Percentiles rank a stretch among this genome's conserved stretches.
Evolutionary conservation across 2,888 invertebrate genomes (phyloP).

Genomic region (Drosophila acutilabella): DNA sequence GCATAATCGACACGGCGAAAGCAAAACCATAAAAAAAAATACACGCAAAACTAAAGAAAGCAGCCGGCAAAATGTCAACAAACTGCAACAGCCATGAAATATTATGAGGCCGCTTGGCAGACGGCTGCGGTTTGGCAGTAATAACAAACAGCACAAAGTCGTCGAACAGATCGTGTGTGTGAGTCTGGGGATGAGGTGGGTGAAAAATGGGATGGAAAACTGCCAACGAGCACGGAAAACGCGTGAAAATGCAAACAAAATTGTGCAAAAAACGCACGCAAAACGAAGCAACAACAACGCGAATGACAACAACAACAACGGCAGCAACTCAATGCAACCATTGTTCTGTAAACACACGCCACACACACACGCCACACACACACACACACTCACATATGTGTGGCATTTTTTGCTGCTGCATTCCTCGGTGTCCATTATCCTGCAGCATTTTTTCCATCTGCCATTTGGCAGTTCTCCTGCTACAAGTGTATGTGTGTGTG

Average conservation of each 20-base stretch:
- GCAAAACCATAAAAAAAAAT: background rate
- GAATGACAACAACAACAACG: slow-evolving; percentile 5
- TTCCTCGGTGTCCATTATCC: slow-evolving; percentile 75
- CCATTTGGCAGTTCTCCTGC: slow-evolving; percentile 54
- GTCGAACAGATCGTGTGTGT: slow-evolving; percentile 9
- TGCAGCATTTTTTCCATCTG: slow-evolving; percentile 54
- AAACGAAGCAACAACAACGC: slow-evolving; percentile 38
- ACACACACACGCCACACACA: slow-evolving; percentile 13
- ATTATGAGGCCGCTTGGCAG: slow-evolving; percentile 66
- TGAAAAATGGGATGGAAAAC: background rate
- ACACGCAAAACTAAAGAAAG: slow-evolving; percentile 25
- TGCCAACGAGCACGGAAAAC: slow-evolving; percentile 34
- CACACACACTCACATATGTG: slow-evolving; percentile 22
- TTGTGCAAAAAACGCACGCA: slow-evolving; percentile 49
- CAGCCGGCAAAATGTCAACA: slow-evolving; percentile 65
- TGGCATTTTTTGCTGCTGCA: slow-evolving; percentile 38
- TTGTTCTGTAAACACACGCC: slow-evolving; percentile 54
- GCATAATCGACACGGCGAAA: slow-evolving; percentile 54
- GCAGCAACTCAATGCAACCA: slow-evolving; percentile 45
- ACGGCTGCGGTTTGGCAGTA: slow-evolving; percentile 60
- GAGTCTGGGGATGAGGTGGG: too few relatives aligned
- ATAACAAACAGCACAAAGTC: slow-evolving; percentile 57
- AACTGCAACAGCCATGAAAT: slow-evolving; percentile 74
- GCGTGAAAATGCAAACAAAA: slow-evolving; percentile 58
- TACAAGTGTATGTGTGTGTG: slow-evolving; percentile 17